phyloP scores from a whole-genome alignment of 2,888 invertebrate genomes.

The Orthosia incerta region DNA sequence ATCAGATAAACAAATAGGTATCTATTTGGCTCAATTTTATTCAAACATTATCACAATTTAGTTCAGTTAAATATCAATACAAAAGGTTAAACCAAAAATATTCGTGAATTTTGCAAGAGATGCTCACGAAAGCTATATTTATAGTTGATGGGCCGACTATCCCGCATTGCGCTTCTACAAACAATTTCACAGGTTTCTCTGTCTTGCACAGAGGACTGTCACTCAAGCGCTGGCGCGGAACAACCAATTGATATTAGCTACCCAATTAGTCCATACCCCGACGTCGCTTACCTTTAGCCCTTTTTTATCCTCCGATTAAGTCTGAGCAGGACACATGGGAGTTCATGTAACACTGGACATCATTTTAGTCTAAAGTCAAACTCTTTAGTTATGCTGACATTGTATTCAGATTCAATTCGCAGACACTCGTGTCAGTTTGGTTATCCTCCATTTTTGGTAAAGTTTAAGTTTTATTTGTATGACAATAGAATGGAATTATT shows the following conservation, averaged over 20 bases:
- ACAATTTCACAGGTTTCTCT: constrained; percentile 82
- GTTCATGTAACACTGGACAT: constrained; percentile 71
- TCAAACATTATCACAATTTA: constrained; percentile 8
- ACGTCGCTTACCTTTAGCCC: constrained; percentile 66
- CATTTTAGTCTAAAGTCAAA: constrained; percentile 80
- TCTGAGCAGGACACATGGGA: constrained; percentile 58
- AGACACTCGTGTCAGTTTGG: constrained; percentile 75
- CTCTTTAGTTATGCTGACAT: constrained; percentile 85
- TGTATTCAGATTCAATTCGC: constrained; percentile 84
- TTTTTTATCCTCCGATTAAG: constrained; percentile 61
- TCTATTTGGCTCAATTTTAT: not conserved
- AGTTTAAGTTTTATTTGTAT: constrained; percentile 62
- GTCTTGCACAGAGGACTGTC: constrained; percentile 86
- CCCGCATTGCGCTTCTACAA: constrained; percentile 80
- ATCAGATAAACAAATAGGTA: not conserved
- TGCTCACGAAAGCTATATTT: constrained; percentile 58
- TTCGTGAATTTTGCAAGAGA: constrained; percentile 37
- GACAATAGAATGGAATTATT: constrained; percentile 62
- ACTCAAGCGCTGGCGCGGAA: constrained; percentile 86
- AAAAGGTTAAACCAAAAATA: constrained; percentile 47
- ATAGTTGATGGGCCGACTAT: constrained; percentile 71
- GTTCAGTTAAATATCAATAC: not conserved
- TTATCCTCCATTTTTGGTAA: constrained; percentile 75
- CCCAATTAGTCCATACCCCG: constrained; percentile 78
- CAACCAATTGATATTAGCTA: constrained; percentile 83